Conservation (phyloP, 2,888 invertebrate species). For the Oscheius sp. region DNA sequence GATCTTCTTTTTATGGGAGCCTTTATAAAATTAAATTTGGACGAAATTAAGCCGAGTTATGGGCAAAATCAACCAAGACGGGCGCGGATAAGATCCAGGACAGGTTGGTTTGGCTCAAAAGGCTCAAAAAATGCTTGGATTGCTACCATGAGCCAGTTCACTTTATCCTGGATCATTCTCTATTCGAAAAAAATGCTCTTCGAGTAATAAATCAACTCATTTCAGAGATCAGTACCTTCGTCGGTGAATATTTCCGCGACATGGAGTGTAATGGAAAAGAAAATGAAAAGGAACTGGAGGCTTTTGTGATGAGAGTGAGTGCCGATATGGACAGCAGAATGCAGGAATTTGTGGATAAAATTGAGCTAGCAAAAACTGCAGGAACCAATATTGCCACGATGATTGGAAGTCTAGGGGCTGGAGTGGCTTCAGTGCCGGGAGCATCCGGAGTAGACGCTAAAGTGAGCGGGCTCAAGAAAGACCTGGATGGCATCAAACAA, state of each 20-base stretch:
- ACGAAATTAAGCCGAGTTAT: no score
- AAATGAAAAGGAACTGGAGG: background rate
- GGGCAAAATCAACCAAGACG: no score
- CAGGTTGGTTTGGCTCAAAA: no score
- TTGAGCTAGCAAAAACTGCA: no score
- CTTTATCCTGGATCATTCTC: no score
- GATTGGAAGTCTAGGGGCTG: background rate
- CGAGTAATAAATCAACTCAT: background rate
- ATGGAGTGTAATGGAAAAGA: background rate
- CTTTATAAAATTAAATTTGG: no score
- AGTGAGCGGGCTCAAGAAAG: background rate
- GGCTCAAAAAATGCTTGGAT: no score
- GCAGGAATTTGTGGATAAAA: background rate
- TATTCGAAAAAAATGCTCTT: background rate
- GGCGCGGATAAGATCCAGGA: no score
- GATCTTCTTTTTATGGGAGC: no score
- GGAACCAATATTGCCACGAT: background rate
- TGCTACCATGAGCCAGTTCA: no score
- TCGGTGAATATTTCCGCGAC: background rate
- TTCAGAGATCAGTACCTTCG: conserved; percentile 25
- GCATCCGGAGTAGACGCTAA: background rate
- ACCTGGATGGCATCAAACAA: no score
- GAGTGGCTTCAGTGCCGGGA: background rate
- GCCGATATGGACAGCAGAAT: background rate
- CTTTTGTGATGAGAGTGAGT: background rate